Percentiles rank a stretch among this genome's conserved stretches.
phyloP scores from a whole-genome alignment of 2,113 vertebrate species.

The Hyla sarda region DNA sequence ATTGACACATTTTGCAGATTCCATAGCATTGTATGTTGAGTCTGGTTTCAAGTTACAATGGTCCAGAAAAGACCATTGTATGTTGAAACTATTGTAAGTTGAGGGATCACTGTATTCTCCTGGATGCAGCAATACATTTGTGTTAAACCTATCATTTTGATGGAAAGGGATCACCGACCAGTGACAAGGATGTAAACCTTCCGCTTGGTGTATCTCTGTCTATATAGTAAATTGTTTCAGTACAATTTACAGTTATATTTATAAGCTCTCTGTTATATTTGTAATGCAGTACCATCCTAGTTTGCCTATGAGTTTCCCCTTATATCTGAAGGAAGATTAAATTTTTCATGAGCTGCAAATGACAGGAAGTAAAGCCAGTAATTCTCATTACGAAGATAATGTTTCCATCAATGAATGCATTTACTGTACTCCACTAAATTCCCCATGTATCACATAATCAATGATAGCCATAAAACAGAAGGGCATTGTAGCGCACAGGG shows the following conservation, averaged over 20 bases:
- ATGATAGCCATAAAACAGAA: not conserved
- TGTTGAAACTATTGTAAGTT: too few species aligned
- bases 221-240: not conserved
- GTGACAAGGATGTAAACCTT: not conserved
- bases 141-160: too few species aligned
- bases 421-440: not conserved
- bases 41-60: too few species aligned
- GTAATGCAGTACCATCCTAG: not conserved
- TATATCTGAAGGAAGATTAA: conserved; percentile 6
- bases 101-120: too few species aligned
- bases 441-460: not conserved
- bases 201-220: not conserved
- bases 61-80: too few species aligned
- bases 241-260: not conserved
- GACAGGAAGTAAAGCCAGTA: not conserved
- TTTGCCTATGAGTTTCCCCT: not conserved
- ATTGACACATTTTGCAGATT: too few species aligned
- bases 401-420: conserved; percentile 21
- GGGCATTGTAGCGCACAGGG: not conserved
- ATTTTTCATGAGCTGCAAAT: conserved; percentile 19
- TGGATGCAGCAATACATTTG: too few species aligned
- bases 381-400: not conserved
- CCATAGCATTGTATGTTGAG: too few species aligned
- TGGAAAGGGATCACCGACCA: not conserved
- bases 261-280: not conserved